A percentile compares a stretch with the other conserved stretches of the same genome.
These are phyloP conservation scores for Anas capensis DNA, from an alignment of 2,797 vertebrate genomes.

Conservation along the genomic window DNA sequence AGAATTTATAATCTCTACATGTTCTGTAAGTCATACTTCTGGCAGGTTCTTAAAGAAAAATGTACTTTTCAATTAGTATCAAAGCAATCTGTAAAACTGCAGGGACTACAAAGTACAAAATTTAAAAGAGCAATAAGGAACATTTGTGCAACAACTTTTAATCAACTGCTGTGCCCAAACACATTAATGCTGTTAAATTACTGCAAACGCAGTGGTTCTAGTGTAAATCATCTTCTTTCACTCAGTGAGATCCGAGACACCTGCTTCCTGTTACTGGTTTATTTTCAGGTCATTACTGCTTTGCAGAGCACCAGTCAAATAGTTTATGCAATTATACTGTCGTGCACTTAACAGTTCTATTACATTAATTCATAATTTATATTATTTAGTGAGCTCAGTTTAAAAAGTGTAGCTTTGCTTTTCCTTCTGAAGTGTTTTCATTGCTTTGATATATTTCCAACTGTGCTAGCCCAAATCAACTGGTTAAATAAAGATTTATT, in stretches of 20 bases:
- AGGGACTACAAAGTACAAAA: constrained; percentile 76
- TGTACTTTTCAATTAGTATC: constrained; percentile 81
- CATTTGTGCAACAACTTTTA: constrained; percentile 86
- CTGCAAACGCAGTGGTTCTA: constrained; percentile 79
- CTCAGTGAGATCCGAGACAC: constrained; percentile 82
- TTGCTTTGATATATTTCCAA: constrained; percentile 75
- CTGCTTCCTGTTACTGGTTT: constrained; percentile 84
- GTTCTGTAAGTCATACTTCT: constrained; percentile 61
- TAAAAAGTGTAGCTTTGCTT: constrained; percentile 72
- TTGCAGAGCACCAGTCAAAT: constrained; percentile 81
- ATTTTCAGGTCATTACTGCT: constrained; percentile 88
- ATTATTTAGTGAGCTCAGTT: constrained; percentile 79
- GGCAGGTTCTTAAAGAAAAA: constrained; percentile 73
- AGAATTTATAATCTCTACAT: constrained; percentile 51
- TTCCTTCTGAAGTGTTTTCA: constrained; percentile 78
- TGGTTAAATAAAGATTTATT: constrained; percentile 79
- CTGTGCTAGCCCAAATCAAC: constrained; percentile 77
- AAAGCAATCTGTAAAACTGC: constrained; percentile 78
- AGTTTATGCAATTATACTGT: constrained; percentile 79
- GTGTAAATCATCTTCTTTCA: constrained; percentile 81
- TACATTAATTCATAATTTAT: constrained; percentile 83
- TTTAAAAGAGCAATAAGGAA: constrained; percentile 81
- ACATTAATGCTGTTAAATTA: constrained; percentile 81
- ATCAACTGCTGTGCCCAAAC: constrained; percentile 83
- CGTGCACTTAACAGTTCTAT: constrained; percentile 79